Conservation (phyloP, 2,888 invertebrate genomes). For the Bombylius major region DNA sequence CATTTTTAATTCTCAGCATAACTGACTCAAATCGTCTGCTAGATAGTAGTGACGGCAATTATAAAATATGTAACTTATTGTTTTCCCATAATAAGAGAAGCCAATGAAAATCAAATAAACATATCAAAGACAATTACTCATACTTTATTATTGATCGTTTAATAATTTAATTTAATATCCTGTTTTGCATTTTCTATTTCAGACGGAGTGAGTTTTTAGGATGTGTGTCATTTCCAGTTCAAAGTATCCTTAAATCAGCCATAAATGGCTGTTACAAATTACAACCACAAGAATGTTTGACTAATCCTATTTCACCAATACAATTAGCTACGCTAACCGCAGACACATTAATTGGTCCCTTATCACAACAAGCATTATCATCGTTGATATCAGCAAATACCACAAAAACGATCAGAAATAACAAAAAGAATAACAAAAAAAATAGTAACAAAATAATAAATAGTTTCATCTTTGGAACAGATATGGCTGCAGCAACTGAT, state of each 20-base stretch:
- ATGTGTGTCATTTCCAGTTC: conserved; percentile 83
- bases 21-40: too few species aligned
- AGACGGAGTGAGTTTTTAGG: conserved; percentile 90
- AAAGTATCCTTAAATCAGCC: conserved; percentile 60
- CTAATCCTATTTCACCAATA: conserved; percentile 32
- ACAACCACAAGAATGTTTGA: conserved; percentile 51
- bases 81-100: too few species aligned
- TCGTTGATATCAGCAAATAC: conserved; percentile 20
- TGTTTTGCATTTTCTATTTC: conserved; percentile 18
- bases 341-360: background rate
- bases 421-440: conserved; percentile 1
- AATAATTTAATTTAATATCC: too few species aligned
- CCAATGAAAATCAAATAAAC: too few species aligned
- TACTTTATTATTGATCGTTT: too few species aligned
- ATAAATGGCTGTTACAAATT: conserved; percentile 60
- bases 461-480: conserved; percentile 2
- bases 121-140: too few species aligned
- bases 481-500: conserved; percentile 7
- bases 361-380: background rate
- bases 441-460: conserved; percentile 13
- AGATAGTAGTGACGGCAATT: too few species aligned
- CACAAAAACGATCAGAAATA: conserved; percentile 19
- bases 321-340: conserved; percentile 9
- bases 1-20: too few species aligned
- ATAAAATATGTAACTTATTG: too few species aligned